These are phyloP conservation scores for Picathartes gymnocephalus DNA, from an alignment of 2,113 vertebrate genomes.

Conservation along the genomic window DNA sequence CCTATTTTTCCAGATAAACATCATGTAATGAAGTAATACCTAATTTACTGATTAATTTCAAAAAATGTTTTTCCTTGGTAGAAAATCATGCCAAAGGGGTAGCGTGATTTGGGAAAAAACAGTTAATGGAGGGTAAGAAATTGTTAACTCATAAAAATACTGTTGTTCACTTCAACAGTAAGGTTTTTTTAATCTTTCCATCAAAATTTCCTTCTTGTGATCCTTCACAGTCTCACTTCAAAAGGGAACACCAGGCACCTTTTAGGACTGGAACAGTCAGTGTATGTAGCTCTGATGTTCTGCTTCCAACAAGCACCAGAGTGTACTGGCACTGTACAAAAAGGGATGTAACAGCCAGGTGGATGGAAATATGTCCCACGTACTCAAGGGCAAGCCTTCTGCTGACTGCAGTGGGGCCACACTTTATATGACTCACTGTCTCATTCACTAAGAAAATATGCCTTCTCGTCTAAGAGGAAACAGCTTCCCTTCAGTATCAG, in stretches of 20 bases:
- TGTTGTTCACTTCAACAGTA: rapidly evolving
- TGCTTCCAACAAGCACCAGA: not conserved
- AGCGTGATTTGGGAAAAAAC: not conserved
- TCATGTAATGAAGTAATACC: not conserved
- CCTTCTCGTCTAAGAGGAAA: not conserved
- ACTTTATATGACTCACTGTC: not conserved
- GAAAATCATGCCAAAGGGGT: not conserved
- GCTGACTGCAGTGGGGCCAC: not conserved
- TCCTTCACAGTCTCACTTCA: not conserved
- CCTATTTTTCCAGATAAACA: not conserved
- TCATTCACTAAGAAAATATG: not conserved
- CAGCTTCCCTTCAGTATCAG: not conserved
- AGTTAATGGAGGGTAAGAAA: not conserved
- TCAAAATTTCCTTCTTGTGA: not conserved
- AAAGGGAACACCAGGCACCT: not conserved
- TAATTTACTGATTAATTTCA: not conserved
- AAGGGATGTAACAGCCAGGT: not conserved
- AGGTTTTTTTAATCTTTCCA: not conserved
- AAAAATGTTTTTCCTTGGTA: not conserved
- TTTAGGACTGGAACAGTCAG: not conserved
- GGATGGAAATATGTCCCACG: not conserved
- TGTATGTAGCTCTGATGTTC: not conserved
- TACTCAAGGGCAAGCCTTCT: not conserved
- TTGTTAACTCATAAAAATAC: not conserved
- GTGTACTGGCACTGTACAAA: not conserved